phyloP scores from a whole-genome alignment of 2,888 invertebrate genomes.

The Andrena camellia region DNA sequence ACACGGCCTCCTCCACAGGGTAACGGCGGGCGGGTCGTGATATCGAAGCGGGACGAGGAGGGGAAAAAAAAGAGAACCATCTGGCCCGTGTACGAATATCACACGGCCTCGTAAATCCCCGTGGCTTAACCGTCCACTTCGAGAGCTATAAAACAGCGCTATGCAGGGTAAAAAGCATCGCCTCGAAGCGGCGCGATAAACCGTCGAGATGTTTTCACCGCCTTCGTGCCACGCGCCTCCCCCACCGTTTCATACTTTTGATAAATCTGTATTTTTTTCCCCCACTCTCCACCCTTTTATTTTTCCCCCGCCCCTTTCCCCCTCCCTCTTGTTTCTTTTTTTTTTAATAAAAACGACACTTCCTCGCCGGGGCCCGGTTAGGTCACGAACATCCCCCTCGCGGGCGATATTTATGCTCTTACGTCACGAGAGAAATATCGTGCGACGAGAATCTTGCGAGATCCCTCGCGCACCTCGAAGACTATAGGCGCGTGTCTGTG shows the following conservation, averaged over 20 bases:
- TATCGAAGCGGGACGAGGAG: neutral
- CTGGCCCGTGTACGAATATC: constrained; percentile 53
- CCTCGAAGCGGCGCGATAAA: constrained; percentile 59
- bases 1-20: neutral
- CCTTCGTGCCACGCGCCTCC: constrained; percentile 47
- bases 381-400: constrained; percentile 70
- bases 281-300: neutral
- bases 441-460: constrained; percentile 65
- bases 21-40: neutral
- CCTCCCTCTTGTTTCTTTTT: neutral
- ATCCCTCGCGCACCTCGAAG: constrained; percentile 7
- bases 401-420: constrained; percentile 70
- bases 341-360: constrained; percentile 69
- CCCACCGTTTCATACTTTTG: constrained; percentile 57
- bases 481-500: neutral
- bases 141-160: constrained; percentile 48
- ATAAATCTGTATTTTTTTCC: constrained; percentile 66
- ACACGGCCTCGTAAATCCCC: constrained; percentile 49
- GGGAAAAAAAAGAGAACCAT: constrained; percentile 29
- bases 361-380: constrained; percentile 45
- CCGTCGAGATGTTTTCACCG: constrained; percentile 61
- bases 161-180: constrained; percentile 62
- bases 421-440: constrained; percentile 74
- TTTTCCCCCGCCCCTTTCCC: neutral
- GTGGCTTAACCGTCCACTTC: constrained; percentile 48